Conservation (phyloP, 2,113 vertebrate species). For the Cranoglanis bouderius region DNA sequence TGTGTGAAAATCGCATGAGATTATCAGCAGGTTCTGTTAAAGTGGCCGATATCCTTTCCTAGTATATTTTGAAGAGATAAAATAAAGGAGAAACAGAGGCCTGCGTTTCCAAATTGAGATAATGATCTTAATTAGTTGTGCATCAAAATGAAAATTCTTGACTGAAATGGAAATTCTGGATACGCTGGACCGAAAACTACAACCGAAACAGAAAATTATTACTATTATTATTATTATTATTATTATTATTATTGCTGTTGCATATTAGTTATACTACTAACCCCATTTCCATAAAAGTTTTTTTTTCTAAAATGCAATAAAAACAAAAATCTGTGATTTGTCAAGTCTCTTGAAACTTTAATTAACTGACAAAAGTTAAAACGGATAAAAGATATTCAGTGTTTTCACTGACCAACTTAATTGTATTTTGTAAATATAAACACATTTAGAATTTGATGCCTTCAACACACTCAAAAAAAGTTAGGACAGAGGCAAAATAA, state of each 20-base stretch:
- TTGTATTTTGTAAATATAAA: no score
- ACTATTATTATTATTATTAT: not conserved
- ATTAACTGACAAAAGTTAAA: no score
- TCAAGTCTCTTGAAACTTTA: no score
- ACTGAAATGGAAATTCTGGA: not conserved
- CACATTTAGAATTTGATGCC: no score
- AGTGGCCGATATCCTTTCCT: not conserved
- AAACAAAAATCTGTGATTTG: no score
- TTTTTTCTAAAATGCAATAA: no score
- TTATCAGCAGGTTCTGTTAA: not conserved
- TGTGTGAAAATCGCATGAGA: not conserved
- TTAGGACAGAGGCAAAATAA: no score
- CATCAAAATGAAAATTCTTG: not conserved
- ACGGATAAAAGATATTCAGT: no score
- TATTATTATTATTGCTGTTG: not conserved
- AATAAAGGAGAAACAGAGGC: not conserved
- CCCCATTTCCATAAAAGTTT: no score
- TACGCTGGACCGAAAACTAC: not conserved
- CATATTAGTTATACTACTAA: not conserved
- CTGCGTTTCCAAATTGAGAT: not conserved
- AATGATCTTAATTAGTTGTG: not conserved
- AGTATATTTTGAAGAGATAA: not conserved
- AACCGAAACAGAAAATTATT: not conserved
- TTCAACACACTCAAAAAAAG: no score
- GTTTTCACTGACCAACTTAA: no score